Percentiles rank a stretch among this genome's conserved stretches.
Conservation (phyloP, 2,113 vertebrate species). For the Boulengeromyrus knoepffleri region DNA sequence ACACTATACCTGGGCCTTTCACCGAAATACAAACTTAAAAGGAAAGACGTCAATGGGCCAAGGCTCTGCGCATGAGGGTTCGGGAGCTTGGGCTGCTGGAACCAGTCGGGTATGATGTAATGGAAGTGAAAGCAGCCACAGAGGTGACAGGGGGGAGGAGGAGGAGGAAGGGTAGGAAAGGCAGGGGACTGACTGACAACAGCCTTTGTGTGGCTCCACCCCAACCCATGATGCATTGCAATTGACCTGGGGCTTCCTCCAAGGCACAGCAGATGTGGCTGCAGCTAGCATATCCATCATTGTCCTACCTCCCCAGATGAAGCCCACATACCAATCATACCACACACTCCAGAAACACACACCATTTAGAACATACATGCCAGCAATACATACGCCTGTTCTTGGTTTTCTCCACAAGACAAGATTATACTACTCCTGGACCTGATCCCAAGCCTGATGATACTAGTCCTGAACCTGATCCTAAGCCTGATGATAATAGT, state of each 20-base stretch:
- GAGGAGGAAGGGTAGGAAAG: not conserved
- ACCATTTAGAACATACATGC: not conserved
- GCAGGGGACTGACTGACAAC: not conserved
- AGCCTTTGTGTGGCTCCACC: not conserved
- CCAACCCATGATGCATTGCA: conserved; percentile 39
- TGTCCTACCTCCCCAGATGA: conserved; percentile 39
- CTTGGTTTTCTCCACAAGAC: not conserved
- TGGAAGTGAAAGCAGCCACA: conserved; percentile 38
- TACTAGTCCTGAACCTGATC: not conserved
- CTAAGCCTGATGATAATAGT: not conserved
- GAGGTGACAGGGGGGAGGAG: not conserved
- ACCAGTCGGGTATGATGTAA: conserved; percentile 47
- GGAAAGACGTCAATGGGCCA: not conserved
- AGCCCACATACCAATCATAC: not conserved
- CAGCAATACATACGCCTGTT: not conserved
- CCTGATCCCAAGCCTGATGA: not conserved
- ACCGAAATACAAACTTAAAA: not conserved
- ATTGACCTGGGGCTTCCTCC: conserved; percentile 42
- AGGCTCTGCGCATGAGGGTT: not conserved
- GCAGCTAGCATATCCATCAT: conserved; percentile 47
- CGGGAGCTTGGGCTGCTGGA: conserved; percentile 24
- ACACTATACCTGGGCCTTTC: too few species aligned
- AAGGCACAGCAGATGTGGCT: conserved; percentile 52
- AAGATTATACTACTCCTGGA: not conserved
- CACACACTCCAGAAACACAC: not conserved